phyloP scores from a whole-genome alignment of 2,888 invertebrate species.

The Deilephila porcellus region DNA sequence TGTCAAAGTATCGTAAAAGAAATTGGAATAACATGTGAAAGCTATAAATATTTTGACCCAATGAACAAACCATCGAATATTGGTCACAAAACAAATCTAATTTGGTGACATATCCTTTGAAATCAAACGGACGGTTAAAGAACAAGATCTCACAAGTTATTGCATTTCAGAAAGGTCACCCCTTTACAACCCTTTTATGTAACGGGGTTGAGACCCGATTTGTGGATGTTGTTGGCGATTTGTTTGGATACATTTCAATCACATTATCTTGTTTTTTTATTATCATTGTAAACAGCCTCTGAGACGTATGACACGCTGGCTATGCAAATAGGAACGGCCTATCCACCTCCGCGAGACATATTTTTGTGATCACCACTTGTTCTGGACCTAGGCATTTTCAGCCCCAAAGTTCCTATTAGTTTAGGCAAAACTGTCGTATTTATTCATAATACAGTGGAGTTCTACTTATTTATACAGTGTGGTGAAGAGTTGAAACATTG shows the following conservation, averaged over 20 bases:
- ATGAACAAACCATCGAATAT: not conserved
- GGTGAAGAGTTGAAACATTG: no score
- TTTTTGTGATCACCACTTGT: no score
- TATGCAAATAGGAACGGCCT: not conserved
- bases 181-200: not conserved
- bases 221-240: constrained; percentile 8
- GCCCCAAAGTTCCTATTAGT: no score
- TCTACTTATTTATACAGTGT: no score
- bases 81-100: constrained; percentile 1
- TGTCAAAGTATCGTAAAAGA: not conserved
- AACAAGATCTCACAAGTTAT: not conserved
- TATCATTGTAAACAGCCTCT: not conserved
- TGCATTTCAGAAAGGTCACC: constrained; percentile 12
- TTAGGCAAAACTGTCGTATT: no score
- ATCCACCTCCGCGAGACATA: no score
- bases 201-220: constrained; percentile 4
- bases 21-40: no score
- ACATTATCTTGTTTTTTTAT: not conserved
- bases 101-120: constrained; percentile 8
- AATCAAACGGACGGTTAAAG: not conserved
- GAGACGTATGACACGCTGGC: not conserved
- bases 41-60: not conserved
- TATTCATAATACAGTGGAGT: no score
- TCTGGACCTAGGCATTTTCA: no score
- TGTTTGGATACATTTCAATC: not conserved